These are phyloP conservation scores for Tetrao urogallus DNA, from an alignment of 2,113 vertebrate genomes.

Conservation along the genomic window DNA sequence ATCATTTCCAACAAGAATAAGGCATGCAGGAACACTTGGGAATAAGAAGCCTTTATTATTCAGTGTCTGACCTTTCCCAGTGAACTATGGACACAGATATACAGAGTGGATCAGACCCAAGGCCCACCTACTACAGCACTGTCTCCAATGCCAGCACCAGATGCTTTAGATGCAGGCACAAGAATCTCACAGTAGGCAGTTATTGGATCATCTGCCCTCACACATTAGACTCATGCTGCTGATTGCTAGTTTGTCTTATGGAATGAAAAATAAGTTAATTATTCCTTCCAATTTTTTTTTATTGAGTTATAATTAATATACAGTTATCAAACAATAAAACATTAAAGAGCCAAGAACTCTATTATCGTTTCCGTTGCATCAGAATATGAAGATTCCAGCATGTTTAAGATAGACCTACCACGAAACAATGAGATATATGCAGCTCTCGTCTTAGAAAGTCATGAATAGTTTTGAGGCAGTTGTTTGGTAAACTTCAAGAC, in stretches of 20 bases:
- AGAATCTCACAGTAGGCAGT: neutral
- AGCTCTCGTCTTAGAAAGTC: neutral
- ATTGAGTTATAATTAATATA: neutral
- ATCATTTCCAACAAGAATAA: neutral
- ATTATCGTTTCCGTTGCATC: neutral
- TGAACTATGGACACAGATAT: neutral
- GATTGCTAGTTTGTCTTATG: neutral
- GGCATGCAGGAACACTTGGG: neutral
- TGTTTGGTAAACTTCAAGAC: neutral
- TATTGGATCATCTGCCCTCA: neutral
- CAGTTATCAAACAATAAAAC: neutral
- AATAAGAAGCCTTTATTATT: neutral
- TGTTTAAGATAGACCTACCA: neutral
- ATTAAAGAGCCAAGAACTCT: neutral
- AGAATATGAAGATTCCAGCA: neutral
- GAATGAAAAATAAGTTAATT: neutral
- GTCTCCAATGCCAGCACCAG: neutral
- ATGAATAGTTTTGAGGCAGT: neutral
- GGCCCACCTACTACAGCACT: neutral
- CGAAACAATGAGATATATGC: neutral
- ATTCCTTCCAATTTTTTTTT: neutral
- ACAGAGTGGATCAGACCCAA: neutral
- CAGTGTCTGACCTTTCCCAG: neutral
- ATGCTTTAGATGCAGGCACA: neutral
- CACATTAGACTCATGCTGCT: neutral